Base-by-base conservation (phyloP, 2,797 vertebrate genomes). In the Merluccius polli region DNA sequence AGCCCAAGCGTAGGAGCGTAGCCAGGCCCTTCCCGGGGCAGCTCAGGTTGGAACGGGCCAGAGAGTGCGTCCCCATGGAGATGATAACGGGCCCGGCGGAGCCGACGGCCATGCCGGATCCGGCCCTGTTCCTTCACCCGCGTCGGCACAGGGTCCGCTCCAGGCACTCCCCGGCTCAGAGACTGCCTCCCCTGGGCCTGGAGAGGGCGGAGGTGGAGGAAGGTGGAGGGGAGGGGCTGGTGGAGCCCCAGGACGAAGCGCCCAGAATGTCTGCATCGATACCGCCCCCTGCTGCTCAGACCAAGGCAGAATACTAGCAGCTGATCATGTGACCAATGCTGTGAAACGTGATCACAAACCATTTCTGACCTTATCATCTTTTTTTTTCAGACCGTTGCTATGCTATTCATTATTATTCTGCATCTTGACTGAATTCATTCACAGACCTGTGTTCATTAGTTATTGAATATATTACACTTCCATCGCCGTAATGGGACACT, bases 21-120 rank as follows among this genome's bases (percentile, higher is more conserved):
- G 59, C 89, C 0, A 84, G 92, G 71, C 80, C 83, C 0, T 91
- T 92, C 4, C 77, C 83, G 0, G 80, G 80, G n/a, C 79, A 10
- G 29, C 70, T 84, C 24, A 87, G 93, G 70, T 90, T 87, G 63
- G 95, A 95, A 87, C 91, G 91, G 0, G 77, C 90, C 48, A 90
- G 92, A 33, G 94, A 95, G 83, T 93, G 92, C 0, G 91, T 94
- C 32, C 93, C 93, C 13, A 85, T 90, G 0, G 94, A 95, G 88
- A 92, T 86, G 73, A 92, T 94, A 78, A 92, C 78, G 36, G 94
- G 94, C 82, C 94, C 93, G 0, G 92, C 90, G 11, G 96, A 98
- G 41, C 90, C 94, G 72, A 95, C 92, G 0, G 90, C 96, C 76
- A 99, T 99, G 97, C 97, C 97, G 0, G 97, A 99, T 89, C 97